These are phyloP conservation scores for Podarcis siculus DNA, from an alignment of 2,797 vertebrate genomes.

Conservation along the genomic window DNA sequence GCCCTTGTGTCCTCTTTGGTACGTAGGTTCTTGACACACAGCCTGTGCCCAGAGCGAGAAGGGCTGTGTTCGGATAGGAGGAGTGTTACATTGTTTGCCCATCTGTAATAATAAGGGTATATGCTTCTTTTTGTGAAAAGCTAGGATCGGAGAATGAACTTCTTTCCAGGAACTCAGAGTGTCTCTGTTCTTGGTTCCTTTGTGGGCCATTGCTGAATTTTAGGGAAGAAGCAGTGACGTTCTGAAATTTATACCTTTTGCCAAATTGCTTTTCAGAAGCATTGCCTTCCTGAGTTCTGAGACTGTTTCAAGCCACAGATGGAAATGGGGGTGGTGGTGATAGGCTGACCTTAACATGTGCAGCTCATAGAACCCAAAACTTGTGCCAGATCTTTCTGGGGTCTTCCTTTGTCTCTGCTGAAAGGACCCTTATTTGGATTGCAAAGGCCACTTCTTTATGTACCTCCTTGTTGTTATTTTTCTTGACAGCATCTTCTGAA, in stretches of 20 bases:
- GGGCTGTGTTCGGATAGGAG: background rate
- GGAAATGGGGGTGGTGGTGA: background rate
- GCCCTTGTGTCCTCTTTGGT: constrained; percentile 84
- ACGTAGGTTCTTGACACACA: constrained; percentile 41
- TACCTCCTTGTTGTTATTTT: constrained; percentile 2
- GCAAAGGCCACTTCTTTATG: background rate
- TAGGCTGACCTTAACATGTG: background rate
- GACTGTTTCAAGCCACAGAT: background rate
- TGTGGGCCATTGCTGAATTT: background rate
- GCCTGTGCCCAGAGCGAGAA: rapidly evolving
- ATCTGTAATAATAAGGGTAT: background rate
- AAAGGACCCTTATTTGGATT: background rate
- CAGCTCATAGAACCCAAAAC: background rate
- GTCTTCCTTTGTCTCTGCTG: too few species aligned
- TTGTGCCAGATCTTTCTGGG: background rate
- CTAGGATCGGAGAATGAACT: background rate
- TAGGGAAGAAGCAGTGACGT: background rate
- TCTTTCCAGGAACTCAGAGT: too few species aligned
- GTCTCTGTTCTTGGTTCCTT: background rate
- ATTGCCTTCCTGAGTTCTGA: background rate
- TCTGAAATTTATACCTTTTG: background rate
- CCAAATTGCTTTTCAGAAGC: background rate
- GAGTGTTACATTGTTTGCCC: background rate
- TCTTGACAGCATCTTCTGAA: constrained; percentile 80
- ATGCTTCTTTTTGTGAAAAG: background rate